phyloP scores from a whole-genome alignment of 2,888 invertebrate genomes.

The Calliphora vomitoria region DNA sequence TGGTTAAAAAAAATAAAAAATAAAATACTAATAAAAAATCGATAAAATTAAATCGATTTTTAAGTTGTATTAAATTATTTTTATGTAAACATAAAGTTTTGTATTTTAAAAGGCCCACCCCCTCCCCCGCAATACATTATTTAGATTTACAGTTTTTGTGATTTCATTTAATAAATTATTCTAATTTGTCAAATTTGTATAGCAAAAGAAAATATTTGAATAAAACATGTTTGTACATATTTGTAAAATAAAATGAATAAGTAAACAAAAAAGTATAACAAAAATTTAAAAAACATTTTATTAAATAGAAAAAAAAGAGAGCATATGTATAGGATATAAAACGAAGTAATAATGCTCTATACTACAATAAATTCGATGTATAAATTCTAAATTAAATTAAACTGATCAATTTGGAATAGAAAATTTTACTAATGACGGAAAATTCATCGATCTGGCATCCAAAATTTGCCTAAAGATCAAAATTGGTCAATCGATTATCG shows the following conservation, averaged over 20 bases:
- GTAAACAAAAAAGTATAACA: neutral
- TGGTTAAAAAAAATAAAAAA: too few species aligned
- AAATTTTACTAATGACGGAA: too few species aligned
- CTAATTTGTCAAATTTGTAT: slow-evolving; percentile 11
- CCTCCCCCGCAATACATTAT: neutral
- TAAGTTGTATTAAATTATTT: neutral
- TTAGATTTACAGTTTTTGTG: neutral
- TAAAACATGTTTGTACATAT: neutral
- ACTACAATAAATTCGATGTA: too few species aligned
- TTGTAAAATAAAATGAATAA: slow-evolving; percentile 3
- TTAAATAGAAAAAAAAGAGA: neutral
- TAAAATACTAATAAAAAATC: neutral
- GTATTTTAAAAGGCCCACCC: too few species aligned
- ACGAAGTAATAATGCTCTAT: neutral
- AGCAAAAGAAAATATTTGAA: neutral
- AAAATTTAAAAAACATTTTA: neutral
- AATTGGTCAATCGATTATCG: too few species aligned
- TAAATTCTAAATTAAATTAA: too few species aligned
- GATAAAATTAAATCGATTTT: neutral
- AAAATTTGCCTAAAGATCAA: too few species aligned
- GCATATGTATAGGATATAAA: neutral
- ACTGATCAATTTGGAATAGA: too few species aligned
- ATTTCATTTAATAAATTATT: neutral
- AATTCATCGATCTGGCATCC: too few species aligned
- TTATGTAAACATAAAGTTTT: neutral